Conservation (phyloP, 2,888 invertebrate species). For the Eutolmus rufibarbis region DNA sequence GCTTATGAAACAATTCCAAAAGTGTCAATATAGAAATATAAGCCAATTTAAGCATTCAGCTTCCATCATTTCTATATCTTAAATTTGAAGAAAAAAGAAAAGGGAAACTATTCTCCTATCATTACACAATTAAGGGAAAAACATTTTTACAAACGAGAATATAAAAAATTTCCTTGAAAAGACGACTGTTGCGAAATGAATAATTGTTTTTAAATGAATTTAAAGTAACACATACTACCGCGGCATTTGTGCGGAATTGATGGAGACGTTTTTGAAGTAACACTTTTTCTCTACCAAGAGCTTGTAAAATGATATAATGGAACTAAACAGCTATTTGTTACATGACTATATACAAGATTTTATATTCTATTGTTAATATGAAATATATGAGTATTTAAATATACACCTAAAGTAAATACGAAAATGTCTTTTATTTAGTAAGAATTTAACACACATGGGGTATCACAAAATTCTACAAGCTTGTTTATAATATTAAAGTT, state of each 20-base stretch:
- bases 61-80: background rate
- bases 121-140: background rate
- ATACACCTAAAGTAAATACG: background rate
- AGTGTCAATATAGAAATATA: background rate
- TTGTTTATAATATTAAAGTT: background rate
- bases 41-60: background rate
- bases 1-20: background rate
- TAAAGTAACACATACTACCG: background rate
- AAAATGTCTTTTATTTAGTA: background rate
- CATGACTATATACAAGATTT: background rate
- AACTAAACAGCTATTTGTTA: background rate
- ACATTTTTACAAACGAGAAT: background rate
- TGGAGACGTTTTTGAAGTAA: background rate
- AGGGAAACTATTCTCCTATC: background rate
- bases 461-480: too few species aligned
- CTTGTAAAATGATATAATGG: background rate
- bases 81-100: background rate
- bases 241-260: background rate
- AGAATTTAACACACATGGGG: background rate
- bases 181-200: background rate
- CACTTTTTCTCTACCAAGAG: background rate
- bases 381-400: background rate
- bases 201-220: background rate
- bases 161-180: background rate
- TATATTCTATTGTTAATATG: background rate